Evolutionary conservation across 2,888 invertebrate species (phyloP).

Genomic region (Phaonia tiefii): DNA sequence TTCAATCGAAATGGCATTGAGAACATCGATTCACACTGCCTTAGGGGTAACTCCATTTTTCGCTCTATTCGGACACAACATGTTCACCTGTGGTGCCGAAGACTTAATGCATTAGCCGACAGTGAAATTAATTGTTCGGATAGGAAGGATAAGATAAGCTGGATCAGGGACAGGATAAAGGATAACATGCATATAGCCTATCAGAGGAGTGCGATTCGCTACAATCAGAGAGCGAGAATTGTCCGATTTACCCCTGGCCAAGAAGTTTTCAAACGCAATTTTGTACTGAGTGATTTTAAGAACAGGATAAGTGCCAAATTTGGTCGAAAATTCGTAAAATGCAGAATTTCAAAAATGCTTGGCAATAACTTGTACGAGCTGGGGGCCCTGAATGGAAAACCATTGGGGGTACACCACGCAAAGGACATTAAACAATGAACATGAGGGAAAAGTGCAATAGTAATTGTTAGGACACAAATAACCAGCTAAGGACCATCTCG

Average conservation of each 20-base stretch:
- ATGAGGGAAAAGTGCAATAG: too few relatives aligned
- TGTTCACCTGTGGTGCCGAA: conserved; percentile 21
- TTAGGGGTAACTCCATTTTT: conserved; percentile 54
- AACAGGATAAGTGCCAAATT: conserved; percentile 20
- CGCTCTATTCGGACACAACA: conserved; percentile 33
- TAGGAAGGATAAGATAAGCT: background rate
- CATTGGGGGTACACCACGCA: background rate
- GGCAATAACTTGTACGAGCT: background rate
- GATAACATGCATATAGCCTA: background rate
- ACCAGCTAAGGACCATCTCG: too few relatives aligned
- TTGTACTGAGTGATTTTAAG: background rate
- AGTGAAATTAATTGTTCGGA: background rate
- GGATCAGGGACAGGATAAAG: background rate
- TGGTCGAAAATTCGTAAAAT: background rate
- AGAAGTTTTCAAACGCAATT: background rate
- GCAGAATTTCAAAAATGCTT: background rate
- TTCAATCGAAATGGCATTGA: conserved; percentile 47
- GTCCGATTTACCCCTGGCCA: background rate
- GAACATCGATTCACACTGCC: conserved; percentile 35
- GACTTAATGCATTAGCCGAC: conserved; percentile 7
- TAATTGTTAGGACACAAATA: too few relatives aligned
- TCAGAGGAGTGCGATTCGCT: background rate
- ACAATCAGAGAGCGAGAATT: background rate
- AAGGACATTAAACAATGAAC: conserved; percentile 25
- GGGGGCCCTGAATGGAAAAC: background rate